phyloP scores from a whole-genome alignment of 2,888 invertebrate genomes.

The Phania funesta region DNA sequence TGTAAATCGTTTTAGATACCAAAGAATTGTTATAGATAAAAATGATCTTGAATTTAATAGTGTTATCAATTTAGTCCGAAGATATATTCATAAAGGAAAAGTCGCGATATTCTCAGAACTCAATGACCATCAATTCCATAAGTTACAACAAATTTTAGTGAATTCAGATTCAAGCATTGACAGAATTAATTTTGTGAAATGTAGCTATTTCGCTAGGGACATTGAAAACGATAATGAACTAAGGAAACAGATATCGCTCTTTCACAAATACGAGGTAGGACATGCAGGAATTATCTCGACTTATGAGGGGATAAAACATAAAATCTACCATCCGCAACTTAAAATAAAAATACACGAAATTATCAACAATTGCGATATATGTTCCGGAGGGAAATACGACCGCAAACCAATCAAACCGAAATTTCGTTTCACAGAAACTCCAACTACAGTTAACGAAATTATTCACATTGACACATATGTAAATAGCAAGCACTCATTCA shows the following conservation, averaged over 20 bases:
- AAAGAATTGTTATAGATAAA: constrained; percentile 41
- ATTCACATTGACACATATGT: no score
- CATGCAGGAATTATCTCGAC: constrained; percentile 60
- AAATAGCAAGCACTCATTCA: no score
- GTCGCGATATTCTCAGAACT: constrained; percentile 40
- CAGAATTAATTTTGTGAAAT: background rate
- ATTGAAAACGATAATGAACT: no score
- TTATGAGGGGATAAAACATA: constrained; percentile 55
- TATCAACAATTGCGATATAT: no score
- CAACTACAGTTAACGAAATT: background rate
- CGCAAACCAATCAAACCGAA: constrained; percentile 15
- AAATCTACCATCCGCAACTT: no score
- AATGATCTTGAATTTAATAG: constrained; percentile 12
- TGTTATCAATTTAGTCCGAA: constrained; percentile 28
- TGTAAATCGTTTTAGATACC: constrained; percentile 41
- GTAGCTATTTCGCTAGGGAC: no score
- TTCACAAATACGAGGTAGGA: constrained; percentile 68
- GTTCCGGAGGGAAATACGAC: no score
- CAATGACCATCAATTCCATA: constrained; percentile 22
- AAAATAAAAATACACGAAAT: no score
- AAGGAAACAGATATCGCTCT: no score
- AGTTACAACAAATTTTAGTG: constrained; percentile 39
- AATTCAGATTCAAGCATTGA: background rate
- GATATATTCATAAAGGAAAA: constrained; percentile 34
- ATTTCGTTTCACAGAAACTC: constrained; percentile 43